A percentile compares a stretch with the other conserved stretches of the same genome.
phyloP scores from a whole-genome alignment of 2,888 invertebrate genomes.

The Cataglyphis rosenhaueri region DNA sequence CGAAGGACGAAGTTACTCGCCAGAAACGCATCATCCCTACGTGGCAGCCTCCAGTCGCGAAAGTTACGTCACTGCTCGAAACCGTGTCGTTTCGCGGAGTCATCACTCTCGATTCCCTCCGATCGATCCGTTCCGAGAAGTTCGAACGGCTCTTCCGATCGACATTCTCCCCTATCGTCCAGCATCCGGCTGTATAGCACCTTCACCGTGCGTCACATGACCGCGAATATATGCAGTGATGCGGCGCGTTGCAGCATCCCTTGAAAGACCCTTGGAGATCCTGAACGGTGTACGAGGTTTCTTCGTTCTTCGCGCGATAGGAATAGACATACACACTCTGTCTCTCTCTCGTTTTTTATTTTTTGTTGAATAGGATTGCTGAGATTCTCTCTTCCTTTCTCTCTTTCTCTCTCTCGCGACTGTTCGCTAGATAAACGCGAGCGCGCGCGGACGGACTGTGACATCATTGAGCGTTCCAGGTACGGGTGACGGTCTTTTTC shows the following conservation, averaged over 20 bases:
- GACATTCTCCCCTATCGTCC: constrained; percentile 1
- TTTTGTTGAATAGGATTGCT: background rate
- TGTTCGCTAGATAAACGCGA: constrained; percentile 51
- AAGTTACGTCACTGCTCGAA: constrained; percentile 51
- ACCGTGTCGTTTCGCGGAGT: constrained; percentile 36
- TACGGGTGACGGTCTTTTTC: constrained; percentile 49
- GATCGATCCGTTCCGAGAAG: constrained; percentile 26
- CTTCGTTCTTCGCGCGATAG: constrained; percentile 32
- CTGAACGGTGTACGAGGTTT: constrained; percentile 20
- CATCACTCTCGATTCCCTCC: constrained; percentile 35
- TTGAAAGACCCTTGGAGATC: background rate
- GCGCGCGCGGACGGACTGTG: constrained; percentile 53
- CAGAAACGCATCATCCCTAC: background rate
- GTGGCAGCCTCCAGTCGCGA: constrained; percentile 33
- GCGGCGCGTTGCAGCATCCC: constrained; percentile 2
- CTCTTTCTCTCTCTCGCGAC: constrained; percentile 37
- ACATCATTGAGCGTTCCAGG: constrained; percentile 53
- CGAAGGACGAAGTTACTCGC: background rate
- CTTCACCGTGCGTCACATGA: background rate
- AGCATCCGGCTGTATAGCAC: constrained; percentile 1
- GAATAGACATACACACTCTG: background rate
- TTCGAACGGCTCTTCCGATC: constrained; percentile 11
- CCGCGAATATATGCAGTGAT: background rate
- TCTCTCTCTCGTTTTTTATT: background rate
- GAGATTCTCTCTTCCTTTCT: constrained; percentile 4